Evolutionary conservation across 1,140 invertebrate genomes (phyloP), one percentile per base, ranked within the genome.

Genomic region (Mizuhopecten yessoensis): DNA sequence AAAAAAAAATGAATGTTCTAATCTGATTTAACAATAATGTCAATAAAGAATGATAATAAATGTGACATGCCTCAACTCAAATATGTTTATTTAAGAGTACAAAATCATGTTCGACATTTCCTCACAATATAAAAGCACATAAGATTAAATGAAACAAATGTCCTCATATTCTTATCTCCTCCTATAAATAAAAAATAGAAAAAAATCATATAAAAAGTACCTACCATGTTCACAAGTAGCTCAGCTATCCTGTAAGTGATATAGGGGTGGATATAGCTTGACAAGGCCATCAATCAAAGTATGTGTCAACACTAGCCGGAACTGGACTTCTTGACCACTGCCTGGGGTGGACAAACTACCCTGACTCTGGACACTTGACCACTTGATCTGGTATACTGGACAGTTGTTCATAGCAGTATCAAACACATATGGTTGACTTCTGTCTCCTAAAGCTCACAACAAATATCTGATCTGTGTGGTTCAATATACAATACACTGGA

Each of bases 201-300:
- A 39, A 39, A 39, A 39, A 39, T 7, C 36, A 39, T n/a, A 87
- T 20, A 87, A 34, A 86, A 34, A 3, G 42, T 39, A 15, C n/a
- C 39, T 20, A 39, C 39, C n/a, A 57, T 86, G 0, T 23, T 87
- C 36, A 39, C 36, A 39, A 39, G 36, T 39, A 39, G 5, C 36
- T 13, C 5, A 13, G 5, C 13, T 13, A 39, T 13, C 20, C 89
- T 75, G 57, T 29, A 9, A 5, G 57, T 29, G 23, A 5, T 75
- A 1, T 9, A 29, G 7, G 57, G 3, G 20, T 49, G 0, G 57
- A 75, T 17, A 75, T 11, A 29, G 7, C n/a, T 1, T 75, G 57
- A 75, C 57, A 75, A 5, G 57, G 23, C n/a, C 57, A 75, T 75
- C 57, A 75, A 75, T 75, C 57, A n/a, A n/a, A n/a, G n/a, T n/a